Percentiles rank a stretch among this genome's conserved stretches.
phyloP scores from a whole-genome alignment of 2,888 invertebrate genomes.

The Tipula unca region DNA sequence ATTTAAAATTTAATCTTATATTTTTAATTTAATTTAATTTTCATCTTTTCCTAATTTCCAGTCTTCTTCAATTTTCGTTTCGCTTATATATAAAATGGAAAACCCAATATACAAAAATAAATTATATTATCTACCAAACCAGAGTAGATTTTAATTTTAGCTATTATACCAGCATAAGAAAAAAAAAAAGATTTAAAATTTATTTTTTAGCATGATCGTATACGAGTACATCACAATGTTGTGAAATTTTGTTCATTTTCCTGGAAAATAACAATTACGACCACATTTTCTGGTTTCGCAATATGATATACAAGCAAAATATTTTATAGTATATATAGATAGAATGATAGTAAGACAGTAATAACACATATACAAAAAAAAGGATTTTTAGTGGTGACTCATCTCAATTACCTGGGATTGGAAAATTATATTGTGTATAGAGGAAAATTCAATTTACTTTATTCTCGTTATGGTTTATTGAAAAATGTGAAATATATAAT shows the following conservation, averaged over 20 bases:
- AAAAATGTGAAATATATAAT: not conserved
- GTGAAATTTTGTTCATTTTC: not conserved
- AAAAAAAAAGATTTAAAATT: not conserved
- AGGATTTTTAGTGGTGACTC: not conserved
- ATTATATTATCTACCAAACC: not conserved
- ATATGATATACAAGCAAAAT: not conserved
- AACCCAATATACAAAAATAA: not conserved
- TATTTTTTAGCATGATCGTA: not conserved
- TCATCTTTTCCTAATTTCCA: not conserved
- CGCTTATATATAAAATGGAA: not conserved
- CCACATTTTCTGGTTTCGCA: not conserved
- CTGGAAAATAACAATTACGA: not conserved
- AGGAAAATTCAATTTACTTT: not conserved
- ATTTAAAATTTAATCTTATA: not conserved
- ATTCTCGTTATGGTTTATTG: not conserved
- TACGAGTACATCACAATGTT: not conserved
- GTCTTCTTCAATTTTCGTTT: not conserved
- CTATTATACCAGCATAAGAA: no score
- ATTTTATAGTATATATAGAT: not conserved
- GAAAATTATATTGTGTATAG: not conserved
- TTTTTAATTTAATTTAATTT: not conserved
- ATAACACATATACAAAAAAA: not conserved
- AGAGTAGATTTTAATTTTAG: no score
- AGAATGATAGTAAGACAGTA: not conserved
- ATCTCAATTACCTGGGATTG: not conserved